Conservation (phyloP, 2,113 vertebrate species). For the Gracilinanus agilis region DNA sequence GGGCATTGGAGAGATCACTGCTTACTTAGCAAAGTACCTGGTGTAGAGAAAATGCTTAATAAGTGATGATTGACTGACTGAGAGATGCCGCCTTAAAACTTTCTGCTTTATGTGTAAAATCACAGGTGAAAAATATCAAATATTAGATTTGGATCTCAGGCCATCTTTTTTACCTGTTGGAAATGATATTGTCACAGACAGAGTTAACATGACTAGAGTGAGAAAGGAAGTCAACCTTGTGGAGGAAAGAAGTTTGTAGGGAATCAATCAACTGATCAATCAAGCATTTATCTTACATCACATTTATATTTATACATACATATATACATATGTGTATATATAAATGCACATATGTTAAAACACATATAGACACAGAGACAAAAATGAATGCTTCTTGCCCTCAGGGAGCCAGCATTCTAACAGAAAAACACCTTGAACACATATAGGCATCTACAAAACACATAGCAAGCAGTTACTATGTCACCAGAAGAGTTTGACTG, state of each 20-base stretch:
- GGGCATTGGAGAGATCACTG: background rate
- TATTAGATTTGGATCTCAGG: background rate
- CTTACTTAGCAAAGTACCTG: background rate
- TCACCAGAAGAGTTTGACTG: background rate
- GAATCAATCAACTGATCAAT: background rate
- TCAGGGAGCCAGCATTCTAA: background rate
- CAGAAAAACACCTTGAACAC: background rate
- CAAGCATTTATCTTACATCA: background rate
- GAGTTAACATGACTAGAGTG: background rate
- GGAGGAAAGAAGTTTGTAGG: background rate
- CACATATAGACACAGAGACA: too few relatives aligned
- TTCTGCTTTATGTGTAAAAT: constrained; percentile 14
- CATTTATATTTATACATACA: background rate
- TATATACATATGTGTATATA: too few relatives aligned
- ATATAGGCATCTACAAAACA: background rate
- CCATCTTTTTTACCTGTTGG: background rate
- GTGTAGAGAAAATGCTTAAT: background rate
- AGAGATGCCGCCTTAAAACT: background rate
- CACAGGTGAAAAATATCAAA: background rate
- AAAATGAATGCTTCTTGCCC: too few relatives aligned
- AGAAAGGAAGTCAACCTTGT: background rate
- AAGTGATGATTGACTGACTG: background rate
- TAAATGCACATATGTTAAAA: background rate
- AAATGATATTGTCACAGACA: background rate
- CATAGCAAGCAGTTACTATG: background rate